These are phyloP conservation scores for Clusia tigrina DNA, from an alignment of 2,888 invertebrate species.

Conservation along the genomic window DNA sequence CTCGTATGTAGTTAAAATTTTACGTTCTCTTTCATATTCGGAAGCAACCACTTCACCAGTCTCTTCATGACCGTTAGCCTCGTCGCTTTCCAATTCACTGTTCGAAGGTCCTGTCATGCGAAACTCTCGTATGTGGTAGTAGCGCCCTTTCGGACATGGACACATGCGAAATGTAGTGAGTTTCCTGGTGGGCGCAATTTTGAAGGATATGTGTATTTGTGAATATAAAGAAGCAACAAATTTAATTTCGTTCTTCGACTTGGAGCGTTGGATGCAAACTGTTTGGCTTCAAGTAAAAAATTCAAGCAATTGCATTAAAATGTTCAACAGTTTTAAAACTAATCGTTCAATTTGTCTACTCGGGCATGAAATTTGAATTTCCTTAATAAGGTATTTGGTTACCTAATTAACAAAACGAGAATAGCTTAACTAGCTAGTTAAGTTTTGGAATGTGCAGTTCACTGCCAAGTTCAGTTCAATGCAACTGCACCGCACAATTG, in stretches of 20 bases:
- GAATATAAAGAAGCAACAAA: background rate
- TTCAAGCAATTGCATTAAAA: too few relatives aligned
- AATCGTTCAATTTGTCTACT: constrained; percentile 32
- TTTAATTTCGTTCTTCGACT: constrained; percentile 20
- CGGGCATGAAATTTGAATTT: constrained; percentile 50
- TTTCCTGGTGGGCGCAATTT: constrained; percentile 60
- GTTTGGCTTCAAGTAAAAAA: constrained; percentile 6
- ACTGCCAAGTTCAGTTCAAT: constrained; percentile 48
- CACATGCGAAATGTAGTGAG: constrained; percentile 59
- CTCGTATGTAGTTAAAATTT: constrained; percentile 9
- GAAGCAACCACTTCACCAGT: constrained; percentile 32
- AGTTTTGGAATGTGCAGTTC: constrained; percentile 28
- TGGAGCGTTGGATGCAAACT: constrained; percentile 22
- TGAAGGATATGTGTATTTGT: constrained; percentile 42
- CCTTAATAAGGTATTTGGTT: constrained; percentile 35
- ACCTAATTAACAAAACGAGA: background rate
- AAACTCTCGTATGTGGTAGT: constrained; percentile 55
- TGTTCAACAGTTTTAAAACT: too few relatives aligned
- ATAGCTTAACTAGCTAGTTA: background rate
- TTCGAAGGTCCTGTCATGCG: constrained; percentile 53
- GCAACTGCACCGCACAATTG: too few relatives aligned
- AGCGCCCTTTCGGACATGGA: constrained; percentile 56
- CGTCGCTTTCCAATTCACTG: constrained; percentile 53
- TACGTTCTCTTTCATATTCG: constrained; percentile 43
- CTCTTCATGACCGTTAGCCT: constrained; percentile 37